Base-by-base conservation (phyloP, 2,888 invertebrate species). In the Phrixothrix hirtus region DNA sequence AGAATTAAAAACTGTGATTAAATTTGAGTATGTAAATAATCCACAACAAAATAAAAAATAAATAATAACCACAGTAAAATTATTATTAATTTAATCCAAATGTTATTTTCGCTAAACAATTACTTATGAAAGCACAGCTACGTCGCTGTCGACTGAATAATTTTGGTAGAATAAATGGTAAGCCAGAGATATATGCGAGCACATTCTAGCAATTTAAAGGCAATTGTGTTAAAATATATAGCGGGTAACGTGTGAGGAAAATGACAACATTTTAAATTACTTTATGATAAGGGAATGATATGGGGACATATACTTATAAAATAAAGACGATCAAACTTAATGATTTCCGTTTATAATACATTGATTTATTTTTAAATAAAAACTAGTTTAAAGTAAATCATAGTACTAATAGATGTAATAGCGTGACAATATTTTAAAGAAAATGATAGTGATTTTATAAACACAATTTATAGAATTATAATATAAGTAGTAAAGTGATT, bases 151-250 rank as follows among this genome's bases (percentile, higher is more conserved):
- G 27, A 25, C 31, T 26, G 37, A 44, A 50, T 44, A 50, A 50
- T 51, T 51, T 35, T 30, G 39, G 13, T 15, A 38, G 37, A 48
- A 42, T 48, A 54, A 38, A 54, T 48, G 39, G 38, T 42, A 53
- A 54, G 53, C 53, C 43, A 15, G 35, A 49, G 49, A 54, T 54
- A 49, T 48, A 54, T 54, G 53, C 35, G 49, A 15, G 32, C 39
- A 45, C 45, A 45, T 54, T 54, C 38, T 15, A 17, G 41, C 48
- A 54, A 44, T 49, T 54, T 49, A 48, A 54, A 45, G 35, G 48
- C 54, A 54, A 54, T 54, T 54, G 49, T 54, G 43, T 35, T 39
- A 54, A 29, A 54, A 54, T 49, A 54, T 49, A 49, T 49, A 21
- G 38, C 21, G 49, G 41, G 39, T 32, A 45, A 36, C 48, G 41